A percentile compares a stretch with the other conserved stretches of the same genome.
phyloP scores from a whole-genome alignment of 2,797 vertebrate species.

The Smutsia temminckii region DNA sequence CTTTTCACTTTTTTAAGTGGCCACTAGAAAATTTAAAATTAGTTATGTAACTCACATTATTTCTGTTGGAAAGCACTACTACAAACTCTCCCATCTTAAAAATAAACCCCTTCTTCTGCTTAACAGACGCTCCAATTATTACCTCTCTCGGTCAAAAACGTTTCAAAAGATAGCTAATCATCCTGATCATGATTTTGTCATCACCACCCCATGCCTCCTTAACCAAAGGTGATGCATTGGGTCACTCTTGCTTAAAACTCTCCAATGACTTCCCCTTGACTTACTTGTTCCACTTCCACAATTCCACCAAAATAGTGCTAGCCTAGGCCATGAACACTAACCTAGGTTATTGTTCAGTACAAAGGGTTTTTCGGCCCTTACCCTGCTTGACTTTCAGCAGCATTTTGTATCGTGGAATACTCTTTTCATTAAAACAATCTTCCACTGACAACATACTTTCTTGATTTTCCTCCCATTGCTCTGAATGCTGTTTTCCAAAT shows the following conservation, averaged over 20 bases:
- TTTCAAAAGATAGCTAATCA: not conserved
- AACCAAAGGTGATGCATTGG: not conserved
- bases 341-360: not conserved
- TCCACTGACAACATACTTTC: not conserved
- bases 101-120: not conserved
- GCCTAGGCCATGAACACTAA: not conserved
- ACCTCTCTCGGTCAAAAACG: not conserved
- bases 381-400: not conserved
- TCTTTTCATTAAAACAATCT: not conserved
- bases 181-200: not conserved
- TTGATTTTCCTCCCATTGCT: not conserved
- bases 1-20: not conserved
- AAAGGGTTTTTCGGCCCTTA: not conserved
- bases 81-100: not conserved
- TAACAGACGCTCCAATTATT: not conserved
- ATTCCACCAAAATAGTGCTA: not conserved
- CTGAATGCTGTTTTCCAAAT: not conserved
- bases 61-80: not conserved
- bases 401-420: not conserved
- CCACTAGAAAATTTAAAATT: not conserved
- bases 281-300: not conserved
- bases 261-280: too few species aligned
- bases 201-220: not conserved
- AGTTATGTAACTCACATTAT: not conserved
- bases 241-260: too few species aligned